These are phyloP conservation scores for Cheiracanthium punctorium DNA, from an alignment of 2,888 invertebrate species.

Conservation along the genomic window DNA sequence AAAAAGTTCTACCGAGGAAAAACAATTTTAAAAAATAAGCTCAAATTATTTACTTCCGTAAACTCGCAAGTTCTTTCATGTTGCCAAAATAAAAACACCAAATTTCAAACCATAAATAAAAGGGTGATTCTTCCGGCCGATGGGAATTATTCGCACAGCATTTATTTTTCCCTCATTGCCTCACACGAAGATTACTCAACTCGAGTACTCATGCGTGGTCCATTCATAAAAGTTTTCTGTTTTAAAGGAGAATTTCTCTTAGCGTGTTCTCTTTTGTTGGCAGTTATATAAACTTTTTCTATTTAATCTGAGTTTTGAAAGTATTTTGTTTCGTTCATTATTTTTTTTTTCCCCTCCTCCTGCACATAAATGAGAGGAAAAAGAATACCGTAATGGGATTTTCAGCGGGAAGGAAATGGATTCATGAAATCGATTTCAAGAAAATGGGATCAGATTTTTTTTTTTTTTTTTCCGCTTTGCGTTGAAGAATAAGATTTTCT, in stretches of 20 bases:
- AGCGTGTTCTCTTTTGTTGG: background rate
- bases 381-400: too few species aligned
- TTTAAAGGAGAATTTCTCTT: background rate
- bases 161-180: constrained; percentile 5
- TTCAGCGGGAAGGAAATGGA: too few species aligned
- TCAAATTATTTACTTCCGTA: background rate
- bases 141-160: constrained; percentile 8
- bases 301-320: background rate
- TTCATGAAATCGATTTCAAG: too few species aligned
- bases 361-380: background rate
- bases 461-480: too few species aligned
- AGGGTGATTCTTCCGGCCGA: background rate
- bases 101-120: background rate
- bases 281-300: background rate
- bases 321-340: background rate
- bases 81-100: background rate
- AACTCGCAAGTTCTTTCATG: background rate
- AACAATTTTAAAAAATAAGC: too few species aligned
- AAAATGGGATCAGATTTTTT: too few species aligned
- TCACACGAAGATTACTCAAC: background rate
- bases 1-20: too few species aligned
- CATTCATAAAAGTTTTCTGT: background rate
- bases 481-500: too few species aligned
- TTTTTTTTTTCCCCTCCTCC: background rate
- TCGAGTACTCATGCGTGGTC: background rate